These are phyloP conservation scores for Nannoperca obscura DNA, from an alignment of 2,797 vertebrate species.

Conservation along the genomic window DNA sequence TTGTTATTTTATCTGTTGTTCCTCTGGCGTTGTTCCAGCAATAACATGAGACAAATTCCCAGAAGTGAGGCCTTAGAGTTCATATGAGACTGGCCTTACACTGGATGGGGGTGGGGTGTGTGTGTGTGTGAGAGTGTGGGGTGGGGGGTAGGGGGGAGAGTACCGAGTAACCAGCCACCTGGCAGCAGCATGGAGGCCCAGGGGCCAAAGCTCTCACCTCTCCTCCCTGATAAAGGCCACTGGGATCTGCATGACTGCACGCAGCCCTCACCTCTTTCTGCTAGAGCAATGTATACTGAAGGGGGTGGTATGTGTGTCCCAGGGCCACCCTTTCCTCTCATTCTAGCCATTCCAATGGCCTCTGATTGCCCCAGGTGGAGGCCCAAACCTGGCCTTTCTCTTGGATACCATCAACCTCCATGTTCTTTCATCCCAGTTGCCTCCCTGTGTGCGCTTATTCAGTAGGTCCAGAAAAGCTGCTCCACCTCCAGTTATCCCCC, in stretches of 20 bases:
- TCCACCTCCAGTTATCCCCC: conserved; percentile 60
- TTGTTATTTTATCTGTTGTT: conserved; percentile 12
- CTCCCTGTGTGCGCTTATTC: conserved; percentile 53
- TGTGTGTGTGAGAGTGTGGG: background rate
- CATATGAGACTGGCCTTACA: conserved; percentile 34
- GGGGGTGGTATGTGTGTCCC: conserved; percentile 34
- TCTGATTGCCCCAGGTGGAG: conserved; percentile 62
- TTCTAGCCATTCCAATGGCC: conserved; percentile 59
- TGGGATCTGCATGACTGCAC: conserved; percentile 59
- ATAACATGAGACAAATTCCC: conserved; percentile 42
- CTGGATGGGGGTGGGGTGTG: conserved; percentile 4
- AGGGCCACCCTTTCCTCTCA: conserved; percentile 52
- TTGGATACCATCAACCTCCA: conserved; percentile 37
- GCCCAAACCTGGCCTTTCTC: conserved; percentile 57
- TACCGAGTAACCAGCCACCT: conserved; percentile 53
- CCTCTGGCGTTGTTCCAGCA: conserved; percentile 20
- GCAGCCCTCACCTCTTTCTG: conserved; percentile 42
- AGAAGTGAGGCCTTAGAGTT: conserved; percentile 21
- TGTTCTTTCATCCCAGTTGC: conserved; percentile 61
- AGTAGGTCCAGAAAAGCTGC: conserved; percentile 59
- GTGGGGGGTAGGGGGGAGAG: background rate
- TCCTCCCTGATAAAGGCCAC: conserved; percentile 55
- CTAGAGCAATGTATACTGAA: conserved; percentile 40
- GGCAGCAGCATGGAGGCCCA: conserved; percentile 48
- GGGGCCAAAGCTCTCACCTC: conserved; percentile 51